Base-by-base conservation (phyloP, 2,797 vertebrate species). In the Acanthurus leucopareius region DNA sequence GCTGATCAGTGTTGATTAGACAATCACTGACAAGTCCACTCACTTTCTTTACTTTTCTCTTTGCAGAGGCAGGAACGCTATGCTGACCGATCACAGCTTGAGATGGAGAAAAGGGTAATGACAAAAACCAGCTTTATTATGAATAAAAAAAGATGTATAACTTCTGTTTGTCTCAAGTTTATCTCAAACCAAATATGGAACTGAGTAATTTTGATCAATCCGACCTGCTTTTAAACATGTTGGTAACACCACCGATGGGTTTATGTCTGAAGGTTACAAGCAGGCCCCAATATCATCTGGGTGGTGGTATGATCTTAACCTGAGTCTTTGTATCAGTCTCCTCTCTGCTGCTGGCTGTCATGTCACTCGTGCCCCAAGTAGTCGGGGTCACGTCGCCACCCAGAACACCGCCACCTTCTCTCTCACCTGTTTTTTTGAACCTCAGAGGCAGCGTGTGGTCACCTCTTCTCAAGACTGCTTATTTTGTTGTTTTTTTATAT, bases 31-130 rank as follows among this genome's bases (percentile, higher is more conserved):
- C 7, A 0, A 73, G 38, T 13, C 42, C 14, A 17, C 4, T 61
- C 20, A 32, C 74, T 63, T 42, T 9, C 14, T 0, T 13, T 25
- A 25, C 25, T 51, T 47, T 80, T 80, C 47, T 88, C 3, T 0
- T 52, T 95, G 95, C 96, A 99, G 98, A 97, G 98, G 93, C 98
- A 99, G 94, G 98, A 99, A 93, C 97, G 98, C 90, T 99, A 97
- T 88, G 96, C 98, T 78, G 98, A 99, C 93, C 96, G 98, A 91
- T 99, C 98, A 80, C 97, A 98, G 92, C 95, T 99, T 83, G 98
- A 99, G 96, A 97, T 98, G 96, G 98, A 99, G 94, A 99, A 99
- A 97, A 98, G 98, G 97, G 98, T 99, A 96, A 97, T 89, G 74
- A 80, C 66, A 7, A 1, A 57, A 54, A 14, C 3, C 17, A 17